Conservation (phyloP, 2,888 invertebrate species). For the Mystacides longicornis region DNA sequence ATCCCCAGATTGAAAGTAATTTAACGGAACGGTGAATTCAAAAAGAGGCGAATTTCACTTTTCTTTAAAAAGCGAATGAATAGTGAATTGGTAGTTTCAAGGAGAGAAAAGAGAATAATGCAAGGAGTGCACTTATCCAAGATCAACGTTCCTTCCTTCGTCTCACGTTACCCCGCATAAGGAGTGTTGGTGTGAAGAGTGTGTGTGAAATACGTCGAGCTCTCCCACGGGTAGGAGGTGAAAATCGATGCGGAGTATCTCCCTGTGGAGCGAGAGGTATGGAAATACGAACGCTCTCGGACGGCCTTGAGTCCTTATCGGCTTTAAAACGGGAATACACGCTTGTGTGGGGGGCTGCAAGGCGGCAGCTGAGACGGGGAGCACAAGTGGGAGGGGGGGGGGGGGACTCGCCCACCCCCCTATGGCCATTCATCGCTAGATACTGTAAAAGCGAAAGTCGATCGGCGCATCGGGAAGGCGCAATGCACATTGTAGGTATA, state of each 20-base stretch:
- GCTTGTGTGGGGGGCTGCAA: background rate
- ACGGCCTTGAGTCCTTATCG: conserved; percentile 13
- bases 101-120: background rate
- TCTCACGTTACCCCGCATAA: background rate
- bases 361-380: background rate
- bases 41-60: background rate
- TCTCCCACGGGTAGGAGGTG: background rate
- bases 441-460: conserved; percentile 32
- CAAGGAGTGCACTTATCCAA: background rate
- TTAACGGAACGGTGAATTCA: too few species aligned
- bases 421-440: conserved; percentile 44
- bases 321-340: background rate
- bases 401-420: conserved; percentile 35
- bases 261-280: background rate
- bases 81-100: background rate
- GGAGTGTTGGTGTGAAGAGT: too few species aligned
- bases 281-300: conserved; percentile 9
- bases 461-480: conserved; percentile 27
- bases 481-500: background rate
- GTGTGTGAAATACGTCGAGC: background rate
- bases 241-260: conserved; percentile 12
- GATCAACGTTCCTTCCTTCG: background rate
- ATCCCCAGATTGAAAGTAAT: too few species aligned
- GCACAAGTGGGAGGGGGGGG: conserved; percentile 25
- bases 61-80: background rate